Conservation (phyloP, 2,888 invertebrate species). For the Phytoseiulus persimilis region DNA sequence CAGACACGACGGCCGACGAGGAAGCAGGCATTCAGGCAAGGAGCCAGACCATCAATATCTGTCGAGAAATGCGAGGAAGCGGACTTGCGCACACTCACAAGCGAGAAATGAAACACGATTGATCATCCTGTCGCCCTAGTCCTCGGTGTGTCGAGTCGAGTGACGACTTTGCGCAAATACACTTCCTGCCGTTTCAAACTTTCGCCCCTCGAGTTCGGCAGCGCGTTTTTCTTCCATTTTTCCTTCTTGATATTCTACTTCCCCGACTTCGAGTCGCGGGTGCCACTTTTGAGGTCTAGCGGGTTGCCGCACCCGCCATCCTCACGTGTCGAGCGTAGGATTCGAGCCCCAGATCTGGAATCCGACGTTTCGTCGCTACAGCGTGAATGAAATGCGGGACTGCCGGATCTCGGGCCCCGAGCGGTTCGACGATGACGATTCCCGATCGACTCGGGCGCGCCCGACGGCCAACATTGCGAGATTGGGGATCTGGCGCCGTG, state of each 20-base stretch:
- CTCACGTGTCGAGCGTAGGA: no score
- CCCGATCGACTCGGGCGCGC: not conserved
- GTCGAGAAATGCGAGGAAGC: not conserved
- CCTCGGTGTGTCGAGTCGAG: not conserved
- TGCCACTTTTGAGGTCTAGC: no score
- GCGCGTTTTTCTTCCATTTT: not conserved
- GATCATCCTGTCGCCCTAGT: not conserved
- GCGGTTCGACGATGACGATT: not conserved
- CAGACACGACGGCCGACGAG: not conserved
- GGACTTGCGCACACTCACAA: not conserved
- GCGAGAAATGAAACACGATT: not conserved
- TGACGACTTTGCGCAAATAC: not conserved
- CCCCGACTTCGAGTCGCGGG: not conserved
- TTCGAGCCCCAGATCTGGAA: no score
- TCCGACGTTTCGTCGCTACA: no score
- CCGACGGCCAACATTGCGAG: not conserved
- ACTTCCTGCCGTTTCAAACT: not conserved
- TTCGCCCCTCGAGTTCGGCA: not conserved
- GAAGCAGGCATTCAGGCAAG: not conserved
- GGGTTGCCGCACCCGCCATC: no score
- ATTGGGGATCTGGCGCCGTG: not conserved
- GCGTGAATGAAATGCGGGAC: no score
- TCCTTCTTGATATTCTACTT: not conserved
- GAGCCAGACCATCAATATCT: not conserved
- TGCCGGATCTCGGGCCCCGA: not conserved